Evolutionary conservation across 2,888 invertebrate species (phyloP).

Genomic region (Rhogogaster chlorosoma): DNA sequence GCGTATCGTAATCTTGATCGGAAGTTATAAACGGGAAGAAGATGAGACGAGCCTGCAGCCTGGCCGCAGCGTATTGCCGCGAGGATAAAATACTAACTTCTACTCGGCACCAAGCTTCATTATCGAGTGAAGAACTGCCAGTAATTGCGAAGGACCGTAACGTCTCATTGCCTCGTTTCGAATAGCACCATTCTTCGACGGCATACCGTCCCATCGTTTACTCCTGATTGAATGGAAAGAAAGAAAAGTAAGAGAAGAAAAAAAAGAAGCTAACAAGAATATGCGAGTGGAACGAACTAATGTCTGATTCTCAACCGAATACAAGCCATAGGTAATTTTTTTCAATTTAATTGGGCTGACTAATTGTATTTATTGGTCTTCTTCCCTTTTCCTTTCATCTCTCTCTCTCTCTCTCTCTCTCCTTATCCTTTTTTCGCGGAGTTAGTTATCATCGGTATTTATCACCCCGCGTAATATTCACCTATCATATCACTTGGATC

Average conservation of each 20-base stretch:
- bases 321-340: neutral
- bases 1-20: conserved; percentile 48
- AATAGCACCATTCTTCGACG: conserved; percentile 4
- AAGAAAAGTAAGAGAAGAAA: neutral
- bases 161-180: conserved; percentile 24
- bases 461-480: neutral
- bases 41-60: conserved; percentile 14
- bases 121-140: conserved; percentile 46
- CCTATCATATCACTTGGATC: neutral
- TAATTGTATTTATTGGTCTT: conserved; percentile 18
- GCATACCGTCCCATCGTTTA: neutral
- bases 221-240: neutral
- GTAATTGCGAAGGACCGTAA: conserved; percentile 36
- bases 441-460: conserved; percentile 13
- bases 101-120: conserved; percentile 32
- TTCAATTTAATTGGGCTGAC: neutral
- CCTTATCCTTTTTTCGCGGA: neutral
- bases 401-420: neutral
- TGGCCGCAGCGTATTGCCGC: neutral
- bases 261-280: neutral
- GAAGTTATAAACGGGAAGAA: conserved; percentile 38
- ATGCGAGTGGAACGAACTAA: conserved; percentile 12
- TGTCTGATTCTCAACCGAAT: conserved; percentile 1
- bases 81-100: conserved; percentile 33
- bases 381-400: neutral